These are phyloP conservation scores for Carlito syrichta DNA, from an alignment of 2,113 vertebrate genomes.

Conservation along the genomic window DNA sequence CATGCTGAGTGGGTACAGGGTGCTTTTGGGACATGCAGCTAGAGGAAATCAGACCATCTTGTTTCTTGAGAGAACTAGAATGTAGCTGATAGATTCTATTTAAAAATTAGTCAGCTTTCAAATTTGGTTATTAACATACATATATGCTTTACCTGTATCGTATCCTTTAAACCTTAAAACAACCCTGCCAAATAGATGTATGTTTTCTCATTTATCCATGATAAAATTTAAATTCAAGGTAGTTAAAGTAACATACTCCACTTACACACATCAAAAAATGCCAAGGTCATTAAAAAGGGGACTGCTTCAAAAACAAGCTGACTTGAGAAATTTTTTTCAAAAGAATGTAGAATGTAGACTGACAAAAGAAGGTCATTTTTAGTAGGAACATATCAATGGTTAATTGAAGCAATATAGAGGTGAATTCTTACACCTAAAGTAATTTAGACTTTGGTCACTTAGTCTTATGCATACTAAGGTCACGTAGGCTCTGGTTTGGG, in stretches of 20 bases:
- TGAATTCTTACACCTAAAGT: not conserved
- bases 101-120: not conserved
- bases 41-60: not conserved
- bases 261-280: not conserved
- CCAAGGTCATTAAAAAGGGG: not conserved
- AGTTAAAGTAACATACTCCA: not conserved
- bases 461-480: too few relatives aligned
- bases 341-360: not conserved
- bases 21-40: not conserved
- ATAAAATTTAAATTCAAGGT: not conserved
- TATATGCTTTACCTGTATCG: not conserved
- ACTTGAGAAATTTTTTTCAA: not conserved
- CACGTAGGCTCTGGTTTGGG: not conserved
- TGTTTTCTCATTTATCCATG: not conserved
- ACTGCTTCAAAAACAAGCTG: not conserved
- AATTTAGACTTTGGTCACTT: too few relatives aligned
- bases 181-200: not conserved
- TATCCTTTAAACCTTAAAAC: not conserved
- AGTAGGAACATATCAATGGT: not conserved
- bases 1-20: not conserved
- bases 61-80: not conserved
- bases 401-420: not conserved
- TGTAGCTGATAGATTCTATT: not conserved
- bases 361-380: not conserved
- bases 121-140: not conserved